These are phyloP conservation scores for Hemicordylus capensis DNA, from an alignment of 2,113 vertebrate genomes.

Conservation along the genomic window DNA sequence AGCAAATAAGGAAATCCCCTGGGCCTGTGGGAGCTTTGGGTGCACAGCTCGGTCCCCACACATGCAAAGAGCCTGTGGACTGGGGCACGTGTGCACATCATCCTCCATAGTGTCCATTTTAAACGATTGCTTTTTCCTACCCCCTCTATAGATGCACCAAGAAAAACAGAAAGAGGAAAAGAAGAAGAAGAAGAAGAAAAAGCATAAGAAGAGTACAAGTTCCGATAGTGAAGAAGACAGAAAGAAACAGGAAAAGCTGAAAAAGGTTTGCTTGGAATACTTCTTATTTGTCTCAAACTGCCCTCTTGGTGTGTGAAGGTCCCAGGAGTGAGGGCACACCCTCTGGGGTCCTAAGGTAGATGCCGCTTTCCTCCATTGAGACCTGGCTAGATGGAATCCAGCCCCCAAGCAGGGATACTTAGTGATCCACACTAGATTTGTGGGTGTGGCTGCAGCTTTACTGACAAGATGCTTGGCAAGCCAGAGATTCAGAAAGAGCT, in stretches of 20 bases:
- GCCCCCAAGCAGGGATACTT: background rate
- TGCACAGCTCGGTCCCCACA: background rate
- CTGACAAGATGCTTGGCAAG: background rate
- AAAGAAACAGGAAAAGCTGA: conserved; percentile 93
- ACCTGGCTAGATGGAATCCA: background rate
- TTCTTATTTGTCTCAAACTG: background rate
- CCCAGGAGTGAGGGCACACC: background rate
- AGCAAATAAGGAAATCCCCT: background rate
- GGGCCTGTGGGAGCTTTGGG: too few species aligned
- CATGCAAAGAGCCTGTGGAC: background rate
- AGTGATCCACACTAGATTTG: background rate
- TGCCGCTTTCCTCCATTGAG: background rate
- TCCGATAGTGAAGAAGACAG: conserved; percentile 92
- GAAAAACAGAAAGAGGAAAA: conserved; percentile 91
- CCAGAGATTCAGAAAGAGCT: background rate
- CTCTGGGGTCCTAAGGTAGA: too few species aligned
- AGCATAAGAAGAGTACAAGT: conserved; percentile 84
- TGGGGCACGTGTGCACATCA: background rate
- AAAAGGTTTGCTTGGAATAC: conserved; percentile 79
- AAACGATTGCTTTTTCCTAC: background rate
- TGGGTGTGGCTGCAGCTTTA: background rate
- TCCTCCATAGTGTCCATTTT: background rate
- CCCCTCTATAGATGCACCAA: conserved; percentile 85
- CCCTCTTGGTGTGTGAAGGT: background rate
- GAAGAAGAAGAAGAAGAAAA: conserved; percentile 95